Evolutionary conservation across 2,113 vertebrate genomes (phyloP).

Genomic region (Anoura caudifer): DNA sequence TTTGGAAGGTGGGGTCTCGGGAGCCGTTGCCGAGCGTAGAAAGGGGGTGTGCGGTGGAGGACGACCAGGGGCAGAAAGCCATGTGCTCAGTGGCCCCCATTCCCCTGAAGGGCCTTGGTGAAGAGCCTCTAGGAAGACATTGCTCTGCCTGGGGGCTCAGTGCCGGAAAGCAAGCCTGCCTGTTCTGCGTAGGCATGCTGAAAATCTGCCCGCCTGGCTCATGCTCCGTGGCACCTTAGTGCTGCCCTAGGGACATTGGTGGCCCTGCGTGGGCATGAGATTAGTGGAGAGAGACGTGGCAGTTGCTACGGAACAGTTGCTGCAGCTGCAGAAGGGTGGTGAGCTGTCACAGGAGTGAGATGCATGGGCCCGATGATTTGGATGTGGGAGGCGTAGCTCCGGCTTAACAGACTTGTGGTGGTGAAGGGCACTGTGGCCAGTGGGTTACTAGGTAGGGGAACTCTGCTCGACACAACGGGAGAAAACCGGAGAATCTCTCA

Average conservation of each 20-base stretch:
- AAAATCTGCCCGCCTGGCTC: background rate
- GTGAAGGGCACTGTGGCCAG: background rate
- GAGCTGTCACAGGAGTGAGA: background rate
- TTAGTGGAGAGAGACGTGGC: too few species aligned
- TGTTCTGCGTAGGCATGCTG: too few species aligned
- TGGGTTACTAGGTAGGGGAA: too few species aligned
- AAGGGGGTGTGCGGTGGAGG: background rate
- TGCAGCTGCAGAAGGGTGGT: background rate
- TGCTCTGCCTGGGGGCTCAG: background rate
- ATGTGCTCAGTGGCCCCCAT: accelerated
- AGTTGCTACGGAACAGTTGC: background rate
- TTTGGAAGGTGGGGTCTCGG: background rate
- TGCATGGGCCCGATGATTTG: background rate
- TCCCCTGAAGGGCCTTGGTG: background rate
- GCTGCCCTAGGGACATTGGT: background rate
- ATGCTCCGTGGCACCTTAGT: background rate
- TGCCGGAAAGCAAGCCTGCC: background rate
- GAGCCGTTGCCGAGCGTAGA: accelerated
- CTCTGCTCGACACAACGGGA: background rate
- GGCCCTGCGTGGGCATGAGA: background rate
- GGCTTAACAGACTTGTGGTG: background rate
- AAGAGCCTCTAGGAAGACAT: background rate
- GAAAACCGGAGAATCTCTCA: background rate
- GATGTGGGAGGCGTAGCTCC: background rate
- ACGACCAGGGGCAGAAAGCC: background rate